Conservation (phyloP, 2,888 invertebrate species). For the Sthenelais limicola region DNA sequence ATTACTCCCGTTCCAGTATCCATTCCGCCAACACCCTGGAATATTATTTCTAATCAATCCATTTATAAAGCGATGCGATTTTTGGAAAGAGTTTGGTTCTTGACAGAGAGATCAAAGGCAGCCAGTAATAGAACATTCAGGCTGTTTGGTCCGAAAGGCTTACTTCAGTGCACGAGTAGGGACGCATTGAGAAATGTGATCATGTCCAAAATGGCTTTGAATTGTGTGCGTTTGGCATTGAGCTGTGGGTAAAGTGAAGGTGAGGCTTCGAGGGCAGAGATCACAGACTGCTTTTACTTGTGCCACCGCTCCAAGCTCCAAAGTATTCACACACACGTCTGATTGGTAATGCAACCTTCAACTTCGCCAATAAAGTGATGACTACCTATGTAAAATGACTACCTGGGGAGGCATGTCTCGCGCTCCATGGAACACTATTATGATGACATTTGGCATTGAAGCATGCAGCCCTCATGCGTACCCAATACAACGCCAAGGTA, state of each 20-base stretch:
- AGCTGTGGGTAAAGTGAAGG: conserved; percentile 23
- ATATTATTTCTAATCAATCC: too few relatives aligned
- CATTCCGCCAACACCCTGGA: too few relatives aligned
- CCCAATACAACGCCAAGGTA: conserved; percentile 12
- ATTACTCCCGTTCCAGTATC: too few relatives aligned
- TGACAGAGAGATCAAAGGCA: conserved; percentile 30
- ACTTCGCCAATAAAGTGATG: conserved; percentile 15
- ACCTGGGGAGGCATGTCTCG: neutral
- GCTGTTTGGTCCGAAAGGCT: neutral
- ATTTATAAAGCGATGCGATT: conserved; percentile 17
- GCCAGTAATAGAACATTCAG: conserved; percentile 33
- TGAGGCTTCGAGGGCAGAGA: conserved; percentile 27
- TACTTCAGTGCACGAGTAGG: too few relatives aligned
- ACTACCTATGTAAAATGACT: conserved; percentile 15
- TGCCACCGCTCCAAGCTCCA: conserved; percentile 13
- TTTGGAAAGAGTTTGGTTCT: conserved; percentile 25
- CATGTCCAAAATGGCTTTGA: conserved; percentile 30
- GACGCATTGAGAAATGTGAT: conserved; percentile 6
- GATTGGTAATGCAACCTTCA: conserved; percentile 9
- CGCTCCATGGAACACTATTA: neutral
- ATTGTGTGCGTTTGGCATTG: conserved; percentile 19
- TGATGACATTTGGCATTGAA: conserved; percentile 28
- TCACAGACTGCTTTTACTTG: conserved; percentile 21
- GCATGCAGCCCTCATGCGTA: too few relatives aligned
- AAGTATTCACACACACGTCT: conserved; percentile 24